Base-by-base conservation (phyloP, 2,888 invertebrate genomes). In the Scaptomyza tumidula region DNA sequence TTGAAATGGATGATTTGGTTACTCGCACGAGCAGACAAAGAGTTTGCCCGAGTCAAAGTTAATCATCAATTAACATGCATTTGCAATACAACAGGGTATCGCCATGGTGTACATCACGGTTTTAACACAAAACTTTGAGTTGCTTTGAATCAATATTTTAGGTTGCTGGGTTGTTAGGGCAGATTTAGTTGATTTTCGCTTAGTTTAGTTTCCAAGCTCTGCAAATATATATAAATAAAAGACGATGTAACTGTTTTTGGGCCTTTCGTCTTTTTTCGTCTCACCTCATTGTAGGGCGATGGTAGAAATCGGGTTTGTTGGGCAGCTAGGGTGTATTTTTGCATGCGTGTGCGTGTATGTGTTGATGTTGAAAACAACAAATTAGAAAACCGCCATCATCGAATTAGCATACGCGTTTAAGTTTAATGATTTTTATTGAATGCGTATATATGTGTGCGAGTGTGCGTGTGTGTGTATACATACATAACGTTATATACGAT, bases 361-460 rank as follows among this genome's bases (percentile, higher is more conserved):
- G 19, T 31, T 50, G 44, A 46, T 48, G 41, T 66, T 67, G 60
- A 86, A 79, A 68, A 75, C 68, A 78, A 72, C 70, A 73, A 65
- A 74, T 76, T 80, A 87, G 85, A 85, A 85, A 81, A 85, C 81
- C 85, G 81, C 78, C 78, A 86, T 83, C 83, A 78, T 75, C 77
- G 67, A 86, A 87, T 87, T 87, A 87, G 78, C 88, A 87, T 88
- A 86, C 88, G 83, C 80, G 87, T 83, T 86, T 88, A 83, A 88
- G 55, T 71, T 67, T 77, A 63, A 73, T 61, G 71, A 79, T 78
- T 79, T 73, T 74, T 69, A 61, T 69, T 61, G 7, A 41, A 16
- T 41, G 39, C 14, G 24, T 52, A 10, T 44, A 29, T 63, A 27
- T 70, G 39, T 59, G 48, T 57, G 52, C 3, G 9, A 2, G 31